Base-by-base conservation (phyloP, 2,797 vertebrate genomes). In the Pangasius larnaudii region DNA sequence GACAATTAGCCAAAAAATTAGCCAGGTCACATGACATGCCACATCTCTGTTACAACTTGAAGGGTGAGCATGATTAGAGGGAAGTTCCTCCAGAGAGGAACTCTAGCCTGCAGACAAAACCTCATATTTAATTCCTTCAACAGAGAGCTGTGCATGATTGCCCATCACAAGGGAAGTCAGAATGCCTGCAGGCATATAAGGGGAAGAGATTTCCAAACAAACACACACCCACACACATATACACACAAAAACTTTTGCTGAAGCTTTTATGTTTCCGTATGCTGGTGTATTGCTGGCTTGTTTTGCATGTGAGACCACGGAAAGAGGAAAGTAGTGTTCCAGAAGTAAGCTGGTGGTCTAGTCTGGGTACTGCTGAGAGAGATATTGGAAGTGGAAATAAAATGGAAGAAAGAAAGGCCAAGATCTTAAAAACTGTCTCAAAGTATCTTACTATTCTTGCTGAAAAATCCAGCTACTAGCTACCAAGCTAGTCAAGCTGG, bases 71-170 rank as follows among this genome's bases (percentile, higher is more conserved):
- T 88, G 88, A 86, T 87, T 85, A 89, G 89, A 91, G 77, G 81
- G 85, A 71, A 81, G 78, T 91, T 81, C 91, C 92, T 91, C 87
- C 58, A 83, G 89, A 93, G 92, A 92, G 79, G 91, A 81, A 87
- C 27, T 69, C 36, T 75, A 85, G 92, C 92, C 91, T 88, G 13
- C 46, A 72, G 92, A 81, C 58, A 91, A 90, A 93, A 91, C 86
- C 80, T 93, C 91, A 92, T 89, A 92, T 94, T 90, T 79, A 88
- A 93, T 93, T 92, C 89, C 87, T 92, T 89, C 91, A 90, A 91
- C 16, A 63, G 92, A 93, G 91, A 93, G 86, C 88, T 91, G 84
- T 88, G 86, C 93, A 93, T 94, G 95, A 95, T 95, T 94, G 93
- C 87, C 85, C 80, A 88, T 93, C 91, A 61, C 92, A 59, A 89